Conservation (phyloP, 2,113 vertebrate genomes). For the Sceloporus undulatus region DNA sequence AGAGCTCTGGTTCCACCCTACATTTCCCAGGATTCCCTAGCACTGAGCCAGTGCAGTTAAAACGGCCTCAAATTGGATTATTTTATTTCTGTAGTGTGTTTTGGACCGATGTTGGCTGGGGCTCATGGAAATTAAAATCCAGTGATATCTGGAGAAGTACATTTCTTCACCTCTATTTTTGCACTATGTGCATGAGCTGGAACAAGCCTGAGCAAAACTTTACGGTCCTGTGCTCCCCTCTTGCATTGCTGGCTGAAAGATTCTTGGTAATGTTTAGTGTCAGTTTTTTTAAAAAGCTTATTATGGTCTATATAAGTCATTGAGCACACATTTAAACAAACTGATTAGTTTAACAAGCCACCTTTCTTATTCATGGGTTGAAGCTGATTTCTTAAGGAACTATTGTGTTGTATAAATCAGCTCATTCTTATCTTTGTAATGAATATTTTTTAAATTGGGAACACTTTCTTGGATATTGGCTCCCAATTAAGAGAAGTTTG, state of each 20-base stretch:
- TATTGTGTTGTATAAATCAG: neutral
- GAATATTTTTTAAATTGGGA: neutral
- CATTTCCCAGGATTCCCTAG: too few species aligned
- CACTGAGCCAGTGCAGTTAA: too few species aligned
- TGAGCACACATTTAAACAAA: neutral
- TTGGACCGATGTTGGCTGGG: too few species aligned
- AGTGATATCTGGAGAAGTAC: too few species aligned
- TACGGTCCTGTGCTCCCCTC: neutral
- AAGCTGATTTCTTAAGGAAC: neutral
- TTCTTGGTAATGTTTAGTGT: neutral
- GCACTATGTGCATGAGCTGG: neutral
- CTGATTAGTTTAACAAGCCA: neutral
- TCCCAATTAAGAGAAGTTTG: neutral
- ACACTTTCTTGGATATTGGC: neutral
- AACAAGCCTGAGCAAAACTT: neutral
- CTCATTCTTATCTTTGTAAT: neutral
- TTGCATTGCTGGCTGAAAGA: neutral
- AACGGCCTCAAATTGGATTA: too few species aligned
- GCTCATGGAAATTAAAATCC: too few species aligned
- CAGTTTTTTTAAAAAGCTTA: neutral
- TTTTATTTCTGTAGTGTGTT: too few species aligned
- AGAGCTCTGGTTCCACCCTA: too few species aligned
- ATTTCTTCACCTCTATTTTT: neutral
- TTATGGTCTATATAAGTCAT: neutral
- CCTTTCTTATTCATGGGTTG: neutral